Conservation (phyloP, 2,113 vertebrate genomes). For the Calypte anna region DNA sequence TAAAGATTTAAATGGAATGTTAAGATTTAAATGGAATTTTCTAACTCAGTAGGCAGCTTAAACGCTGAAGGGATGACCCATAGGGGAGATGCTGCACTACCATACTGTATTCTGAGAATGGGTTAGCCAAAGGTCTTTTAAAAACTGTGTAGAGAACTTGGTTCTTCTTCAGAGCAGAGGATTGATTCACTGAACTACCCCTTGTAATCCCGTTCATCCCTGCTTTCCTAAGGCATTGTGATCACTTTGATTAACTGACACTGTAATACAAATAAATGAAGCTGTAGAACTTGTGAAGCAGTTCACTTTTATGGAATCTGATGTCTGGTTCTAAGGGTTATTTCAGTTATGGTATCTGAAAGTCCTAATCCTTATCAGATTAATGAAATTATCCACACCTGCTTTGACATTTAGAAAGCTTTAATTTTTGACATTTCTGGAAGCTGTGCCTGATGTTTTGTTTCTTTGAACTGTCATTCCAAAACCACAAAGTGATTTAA, state of each 20-base stretch:
- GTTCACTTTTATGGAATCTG: background rate
- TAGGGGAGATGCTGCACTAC: background rate
- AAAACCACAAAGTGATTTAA: background rate
- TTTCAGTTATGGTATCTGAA: background rate
- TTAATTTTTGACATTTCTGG: background rate
- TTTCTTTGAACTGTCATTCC: background rate
- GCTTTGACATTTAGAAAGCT: background rate
- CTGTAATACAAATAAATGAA: background rate
- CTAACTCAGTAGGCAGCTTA: background rate
- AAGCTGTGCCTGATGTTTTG: background rate
- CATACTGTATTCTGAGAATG: accelerated
- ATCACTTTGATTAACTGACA: background rate
- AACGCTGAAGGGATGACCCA: background rate
- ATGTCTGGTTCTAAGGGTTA: background rate
- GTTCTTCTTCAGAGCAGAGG: background rate
- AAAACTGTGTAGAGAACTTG: background rate
- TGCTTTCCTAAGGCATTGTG: background rate
- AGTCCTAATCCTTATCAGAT: background rate
- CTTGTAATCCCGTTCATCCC: background rate
- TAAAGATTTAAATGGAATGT: background rate
- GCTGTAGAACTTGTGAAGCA: background rate
- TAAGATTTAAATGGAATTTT: background rate
- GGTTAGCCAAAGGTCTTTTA: background rate
- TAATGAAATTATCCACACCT: background rate
- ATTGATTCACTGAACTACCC: background rate